These are phyloP conservation scores for Stegastes partitus DNA, from an alignment of 2,113 vertebrate species.

Conservation along the genomic window DNA sequence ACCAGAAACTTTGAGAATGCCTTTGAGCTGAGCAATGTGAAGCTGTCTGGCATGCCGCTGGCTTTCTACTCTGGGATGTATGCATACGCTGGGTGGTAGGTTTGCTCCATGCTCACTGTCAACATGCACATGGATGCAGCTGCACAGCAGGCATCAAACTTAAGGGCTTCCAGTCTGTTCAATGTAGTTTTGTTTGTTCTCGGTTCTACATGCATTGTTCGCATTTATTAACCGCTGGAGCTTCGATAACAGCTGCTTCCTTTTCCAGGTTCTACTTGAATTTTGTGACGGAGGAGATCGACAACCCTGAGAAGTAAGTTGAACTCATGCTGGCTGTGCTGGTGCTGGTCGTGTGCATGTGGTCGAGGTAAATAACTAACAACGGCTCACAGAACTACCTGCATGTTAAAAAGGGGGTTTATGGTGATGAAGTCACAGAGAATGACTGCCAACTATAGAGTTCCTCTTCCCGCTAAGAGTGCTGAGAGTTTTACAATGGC, in stretches of 20 bases:
- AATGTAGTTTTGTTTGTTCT: not conserved
- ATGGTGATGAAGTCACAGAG: too few species aligned
- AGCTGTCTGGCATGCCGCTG: constrained; percentile 90
- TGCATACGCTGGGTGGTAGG: constrained; percentile 97
- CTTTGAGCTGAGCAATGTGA: constrained; percentile 88
- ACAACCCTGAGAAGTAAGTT: constrained; percentile 93
- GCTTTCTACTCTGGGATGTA: constrained; percentile 99
- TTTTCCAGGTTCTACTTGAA: constrained; percentile 96
- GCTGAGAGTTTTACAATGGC: too few species aligned
- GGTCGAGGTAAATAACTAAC: too few species aligned
- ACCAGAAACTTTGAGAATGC: constrained; percentile 93
- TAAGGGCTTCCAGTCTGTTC: not conserved
- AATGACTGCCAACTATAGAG: too few species aligned
- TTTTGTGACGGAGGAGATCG: constrained; percentile 97
- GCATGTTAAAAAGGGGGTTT: too few species aligned
- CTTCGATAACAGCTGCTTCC: constrained; percentile 1
- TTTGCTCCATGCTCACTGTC: constrained; percentile 37
- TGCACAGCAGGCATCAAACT: not conserved
- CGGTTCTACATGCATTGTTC: not conserved
- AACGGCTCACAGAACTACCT: too few species aligned
- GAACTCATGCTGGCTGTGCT: not conserved
- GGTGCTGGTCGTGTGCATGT: not conserved
- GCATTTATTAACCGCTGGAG: not conserved
- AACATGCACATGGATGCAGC: not conserved
- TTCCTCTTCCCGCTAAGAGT: too few species aligned